Evolutionary conservation across 2,797 vertebrate species (phyloP).

Genomic region (Paramormyrops hopkinsi): DNA sequence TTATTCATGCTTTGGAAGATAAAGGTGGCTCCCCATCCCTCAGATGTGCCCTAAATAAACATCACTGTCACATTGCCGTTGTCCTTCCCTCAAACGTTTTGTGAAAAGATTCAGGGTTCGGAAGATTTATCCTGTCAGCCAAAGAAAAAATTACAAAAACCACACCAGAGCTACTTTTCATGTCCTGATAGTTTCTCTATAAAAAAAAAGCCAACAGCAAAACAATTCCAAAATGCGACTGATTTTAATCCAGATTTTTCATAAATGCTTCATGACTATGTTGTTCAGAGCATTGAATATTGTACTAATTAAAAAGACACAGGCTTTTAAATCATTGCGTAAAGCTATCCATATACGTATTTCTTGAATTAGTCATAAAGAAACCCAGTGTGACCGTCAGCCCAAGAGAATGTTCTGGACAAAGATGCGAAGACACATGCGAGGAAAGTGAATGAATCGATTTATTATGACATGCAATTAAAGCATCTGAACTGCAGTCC

Average conservation of each 20-base stretch:
- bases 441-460: neutral
- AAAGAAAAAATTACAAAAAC: neutral
- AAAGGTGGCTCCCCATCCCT: neutral
- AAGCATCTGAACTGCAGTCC: neutral
- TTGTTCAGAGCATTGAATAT: neutral
- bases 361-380: neutral
- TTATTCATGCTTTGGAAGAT: conserved; percentile 6
- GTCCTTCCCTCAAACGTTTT: neutral
- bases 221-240: neutral
- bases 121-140: neutral
- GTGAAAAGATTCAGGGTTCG: neutral
- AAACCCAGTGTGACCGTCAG: neutral
- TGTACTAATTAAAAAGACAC: neutral
- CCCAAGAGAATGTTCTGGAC: neutral
- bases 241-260: neutral
- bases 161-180: neutral
- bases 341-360: neutral
- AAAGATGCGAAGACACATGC: neutral
- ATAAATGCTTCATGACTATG: neutral
- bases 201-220: neutral
- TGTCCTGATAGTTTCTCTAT: neutral
- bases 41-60: conserved; percentile 8
- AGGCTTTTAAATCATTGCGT: neutral
- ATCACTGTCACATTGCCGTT: neutral
- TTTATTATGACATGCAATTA: neutral